Base-by-base conservation (phyloP, 92 coral and sea anemone species). In the Actinostola sp. region DNA sequence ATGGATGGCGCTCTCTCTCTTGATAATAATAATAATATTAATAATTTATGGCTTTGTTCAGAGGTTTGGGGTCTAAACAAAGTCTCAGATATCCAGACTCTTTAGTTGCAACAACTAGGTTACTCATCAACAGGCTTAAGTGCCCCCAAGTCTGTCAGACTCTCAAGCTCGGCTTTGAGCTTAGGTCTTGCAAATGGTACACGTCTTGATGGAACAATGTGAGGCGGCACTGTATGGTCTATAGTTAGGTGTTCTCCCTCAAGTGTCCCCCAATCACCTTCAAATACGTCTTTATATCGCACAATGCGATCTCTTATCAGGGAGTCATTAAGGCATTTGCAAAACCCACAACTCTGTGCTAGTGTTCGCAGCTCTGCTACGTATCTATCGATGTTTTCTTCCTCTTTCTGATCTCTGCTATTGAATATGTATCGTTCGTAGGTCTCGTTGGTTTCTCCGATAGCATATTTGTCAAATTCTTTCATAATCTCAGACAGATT, bases 41-140 rank as follows among this genome's bases (percentile, higher is more conserved):
- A n/a, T n/a, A n/a, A n/a, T n/a, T n/a, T n/a, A 76, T 67, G 42
- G 75, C 84, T 42, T 70, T 57, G 66, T 84, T 82, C 25, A 82
- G 51, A 4, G n/a, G 78, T 20, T 75, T 67, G 3, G 89, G 89
- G 54, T 84, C 76, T 5, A 77, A 35, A 30, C 84, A 81, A 0
- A 84, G 34, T 46, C 88, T 55, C 55, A 70, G 68, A 15, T 62
- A 79, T 28, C 88, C 83, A 16, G 83, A 76, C 17, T 54, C 43
- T 26, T 82, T 69, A 4, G 72, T 75, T 3, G 82, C 77, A 25
- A 82, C 42, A 8, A 75, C 87, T 17, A 82, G 59, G 31, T 66
- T 54, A 26, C 77, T 76, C 54, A 4, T 60, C 66, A 55, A 81
- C 76, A 34, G 57, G 66, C 26, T 50, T 66, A 30, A 70, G 24